Conservation (phyloP, 2,113 vertebrate genomes). For the Vulpes vulpes region DNA sequence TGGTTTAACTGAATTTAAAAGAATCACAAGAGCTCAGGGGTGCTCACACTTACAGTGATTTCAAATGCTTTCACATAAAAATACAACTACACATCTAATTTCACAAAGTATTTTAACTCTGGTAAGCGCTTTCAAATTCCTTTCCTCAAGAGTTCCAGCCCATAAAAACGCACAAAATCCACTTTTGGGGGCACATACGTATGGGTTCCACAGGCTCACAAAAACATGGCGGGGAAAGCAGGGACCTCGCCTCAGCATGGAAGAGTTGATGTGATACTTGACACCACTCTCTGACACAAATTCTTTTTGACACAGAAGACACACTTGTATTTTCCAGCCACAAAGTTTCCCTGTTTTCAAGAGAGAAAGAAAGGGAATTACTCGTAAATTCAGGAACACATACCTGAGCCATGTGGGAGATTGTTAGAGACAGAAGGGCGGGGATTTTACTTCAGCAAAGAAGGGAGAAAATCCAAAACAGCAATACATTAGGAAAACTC, state of each 20-base stretch:
- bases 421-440: background rate
- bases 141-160: background rate
- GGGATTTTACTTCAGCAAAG: conserved; percentile 35
- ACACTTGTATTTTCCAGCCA: conserved; percentile 95
- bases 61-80: conserved; percentile 43
- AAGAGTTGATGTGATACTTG: conserved; percentile 98
- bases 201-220: background rate
- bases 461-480: background rate
- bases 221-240: background rate
- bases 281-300: conserved; percentile 98
- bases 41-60: background rate
- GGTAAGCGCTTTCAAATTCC: background rate
- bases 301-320: conserved; percentile 96
- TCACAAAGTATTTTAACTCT: conserved; percentile 34
- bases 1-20: conserved; percentile 8
- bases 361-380: conserved; percentile 61
- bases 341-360: conserved; percentile 93
- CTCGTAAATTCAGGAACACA: conserved; percentile 45
- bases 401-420: background rate
- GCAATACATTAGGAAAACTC: background rate
- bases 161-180: background rate
- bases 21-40: conserved; percentile 26
- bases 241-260: conserved; percentile 93
- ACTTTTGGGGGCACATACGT: background rate
- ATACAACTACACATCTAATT: background rate